phyloP scores from a whole-genome alignment of 1,140 invertebrate species.

The Leptestheria dahalacensis region DNA sequence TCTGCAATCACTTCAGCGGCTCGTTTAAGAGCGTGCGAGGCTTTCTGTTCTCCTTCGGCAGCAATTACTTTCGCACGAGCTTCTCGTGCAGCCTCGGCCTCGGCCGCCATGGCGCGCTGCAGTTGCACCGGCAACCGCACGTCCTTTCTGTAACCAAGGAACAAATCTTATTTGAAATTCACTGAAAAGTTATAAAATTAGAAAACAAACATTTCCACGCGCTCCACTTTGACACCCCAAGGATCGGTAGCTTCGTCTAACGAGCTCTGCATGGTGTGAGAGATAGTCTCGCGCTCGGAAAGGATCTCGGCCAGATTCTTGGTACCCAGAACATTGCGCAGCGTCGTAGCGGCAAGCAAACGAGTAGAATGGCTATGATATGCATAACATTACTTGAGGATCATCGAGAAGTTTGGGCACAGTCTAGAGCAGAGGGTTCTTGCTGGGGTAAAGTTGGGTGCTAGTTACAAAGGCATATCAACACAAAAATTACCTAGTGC shows the following conservation, averaged over 20 bases:
- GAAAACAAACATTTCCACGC: constrained; percentile 68
- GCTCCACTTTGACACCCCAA: constrained; percentile 94
- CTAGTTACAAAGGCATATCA: too few relatives aligned
- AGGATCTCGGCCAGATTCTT: constrained; percentile 79
- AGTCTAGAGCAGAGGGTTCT: too few relatives aligned
- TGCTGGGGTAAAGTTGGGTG: too few relatives aligned
- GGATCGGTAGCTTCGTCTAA: constrained; percentile 86
- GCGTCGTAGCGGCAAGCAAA: constrained; percentile 67
- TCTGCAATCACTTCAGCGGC: constrained; percentile 76
- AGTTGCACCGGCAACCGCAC: constrained; percentile 66
- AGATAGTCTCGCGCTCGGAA: constrained; percentile 79
- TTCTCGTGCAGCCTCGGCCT: constrained; percentile 69
- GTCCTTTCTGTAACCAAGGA: constrained; percentile 78
- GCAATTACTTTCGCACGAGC: constrained; percentile 68
- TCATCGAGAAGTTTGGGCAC: too few relatives aligned
- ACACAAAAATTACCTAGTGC: too few relatives aligned
- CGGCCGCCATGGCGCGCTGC: constrained; percentile 72
- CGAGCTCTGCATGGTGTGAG: constrained; percentile 63
- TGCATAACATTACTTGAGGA: too few relatives aligned
- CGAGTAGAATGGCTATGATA: constrained; percentile 68
- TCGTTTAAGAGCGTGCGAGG: constrained; percentile 69
- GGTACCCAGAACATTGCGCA: constrained; percentile 82
- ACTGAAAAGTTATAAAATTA: not conserved
- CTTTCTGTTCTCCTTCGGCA: constrained; percentile 70
- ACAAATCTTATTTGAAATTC: too few relatives aligned